Percentiles rank a stretch among this genome's conserved stretches.
phyloP scores from a whole-genome alignment of 1,140 invertebrate species.

The Rhyacophila brunnea region DNA sequence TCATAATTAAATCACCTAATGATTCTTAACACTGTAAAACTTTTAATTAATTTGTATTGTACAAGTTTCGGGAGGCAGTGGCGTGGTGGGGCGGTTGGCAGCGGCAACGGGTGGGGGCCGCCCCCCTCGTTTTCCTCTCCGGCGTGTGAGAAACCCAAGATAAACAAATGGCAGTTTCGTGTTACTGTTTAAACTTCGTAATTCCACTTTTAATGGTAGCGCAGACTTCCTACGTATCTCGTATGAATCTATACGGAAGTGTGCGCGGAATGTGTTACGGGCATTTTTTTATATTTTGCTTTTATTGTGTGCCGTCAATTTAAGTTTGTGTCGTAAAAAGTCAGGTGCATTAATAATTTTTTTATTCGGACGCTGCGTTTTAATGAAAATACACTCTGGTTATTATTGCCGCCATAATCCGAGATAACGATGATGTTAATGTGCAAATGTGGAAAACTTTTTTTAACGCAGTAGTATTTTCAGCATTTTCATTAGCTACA shows the following conservation, averaged over 20 bases:
- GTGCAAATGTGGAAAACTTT: too few relatives aligned
- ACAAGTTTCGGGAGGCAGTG: conserved; percentile 28
- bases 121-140: too few relatives aligned
- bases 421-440: too few relatives aligned
- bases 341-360: neutral
- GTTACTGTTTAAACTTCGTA: conserved; percentile 38
- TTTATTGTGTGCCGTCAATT: conserved; percentile 29
- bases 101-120: conserved; percentile 1
- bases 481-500: too few relatives aligned
- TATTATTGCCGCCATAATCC: too few relatives aligned
- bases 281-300: conserved; percentile 6
- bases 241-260: conserved; percentile 28
- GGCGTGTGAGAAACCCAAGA: conserved; percentile 36
- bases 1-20: conserved; percentile 38
- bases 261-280: conserved; percentile 3
- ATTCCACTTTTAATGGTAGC: conserved; percentile 37
- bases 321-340: conserved; percentile 21
- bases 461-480: too few relatives aligned
- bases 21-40: conserved; percentile 38
- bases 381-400: neutral
- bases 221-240: conserved; percentile 17
- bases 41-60: conserved; percentile 39
- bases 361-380: neutral
- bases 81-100: conserved; percentile 41
- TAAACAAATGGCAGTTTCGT: conserved; percentile 38